These are phyloP conservation scores for Synergus umbraculus DNA, from an alignment of 2,888 invertebrate genomes.

Conservation along the genomic window DNA sequence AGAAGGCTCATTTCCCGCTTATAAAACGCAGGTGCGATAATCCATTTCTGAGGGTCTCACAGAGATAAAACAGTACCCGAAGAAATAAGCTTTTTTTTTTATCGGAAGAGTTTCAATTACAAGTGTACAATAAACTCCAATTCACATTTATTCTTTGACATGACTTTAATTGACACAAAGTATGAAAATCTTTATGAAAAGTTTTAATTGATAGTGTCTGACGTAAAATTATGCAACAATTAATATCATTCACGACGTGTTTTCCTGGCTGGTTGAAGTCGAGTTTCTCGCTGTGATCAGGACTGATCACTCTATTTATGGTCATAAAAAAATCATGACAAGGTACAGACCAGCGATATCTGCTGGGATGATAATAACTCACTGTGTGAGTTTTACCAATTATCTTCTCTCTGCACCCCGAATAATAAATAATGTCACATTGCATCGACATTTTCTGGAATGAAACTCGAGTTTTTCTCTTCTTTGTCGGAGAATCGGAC, in stretches of 20 bases:
- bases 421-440: slow-evolving; percentile 32
- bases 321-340: slow-evolving; percentile 28
- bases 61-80: not conserved
- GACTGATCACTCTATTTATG: slow-evolving; percentile 40
- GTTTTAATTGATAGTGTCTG: slow-evolving; percentile 26
- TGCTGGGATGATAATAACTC: slow-evolving; percentile 31
- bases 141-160: too few species aligned
- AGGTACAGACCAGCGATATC: slow-evolving; percentile 3
- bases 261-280: slow-evolving; percentile 19
- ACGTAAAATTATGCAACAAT: not conserved
- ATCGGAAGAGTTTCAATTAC: not conserved
- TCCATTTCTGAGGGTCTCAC: slow-evolving; percentile 48
- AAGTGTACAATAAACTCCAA: too few species aligned
- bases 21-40: slow-evolving; percentile 53
- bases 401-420: slow-evolving; percentile 13
- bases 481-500: slow-evolving; percentile 4
- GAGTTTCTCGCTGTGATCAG: slow-evolving; percentile 26
- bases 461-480: slow-evolving; percentile 12
- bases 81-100: not conserved
- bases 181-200: not conserved
- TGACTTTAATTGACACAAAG: not conserved
- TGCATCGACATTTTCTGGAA: slow-evolving; percentile 15
- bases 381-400: slow-evolving; percentile 36
- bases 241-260: slow-evolving; percentile 2
- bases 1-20: slow-evolving; percentile 55